These are phyloP conservation scores for Uropsilus gracilis DNA, from an alignment of 2,113 vertebrate species.

Conservation along the genomic window DNA sequence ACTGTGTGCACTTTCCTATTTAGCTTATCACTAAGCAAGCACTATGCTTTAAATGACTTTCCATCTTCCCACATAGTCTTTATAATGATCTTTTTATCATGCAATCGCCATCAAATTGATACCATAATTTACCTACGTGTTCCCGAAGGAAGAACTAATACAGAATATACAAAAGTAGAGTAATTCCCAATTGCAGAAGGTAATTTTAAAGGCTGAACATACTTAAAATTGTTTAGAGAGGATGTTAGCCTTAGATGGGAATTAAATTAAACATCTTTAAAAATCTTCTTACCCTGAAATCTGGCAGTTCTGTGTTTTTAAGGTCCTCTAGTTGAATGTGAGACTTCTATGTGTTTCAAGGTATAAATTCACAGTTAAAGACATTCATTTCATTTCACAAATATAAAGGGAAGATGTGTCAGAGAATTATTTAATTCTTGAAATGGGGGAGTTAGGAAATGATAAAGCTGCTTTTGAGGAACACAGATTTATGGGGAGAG, in stretches of 20 bases:
- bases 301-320: neutral
- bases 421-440: neutral
- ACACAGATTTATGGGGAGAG: neutral
- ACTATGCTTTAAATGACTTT: neutral
- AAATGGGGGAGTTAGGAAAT: neutral
- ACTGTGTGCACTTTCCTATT: neutral
- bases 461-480: constrained; percentile 7
- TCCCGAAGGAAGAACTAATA: neutral
- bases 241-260: neutral
- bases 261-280: neutral
- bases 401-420: neutral
- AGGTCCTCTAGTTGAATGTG: neutral
- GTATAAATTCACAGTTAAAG: neutral
- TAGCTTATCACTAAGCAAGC: neutral
- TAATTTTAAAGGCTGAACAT: neutral
- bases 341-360: neutral
- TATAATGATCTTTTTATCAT: neutral
- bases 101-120: neutral
- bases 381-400: neutral
- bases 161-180: neutral
- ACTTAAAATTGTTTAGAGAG: neutral
- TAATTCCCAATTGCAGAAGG: neutral
- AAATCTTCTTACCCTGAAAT: neutral
- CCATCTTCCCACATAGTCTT: neutral
- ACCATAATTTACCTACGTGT: neutral